Conservation (phyloP, 2,888 invertebrate species). For the Eupithecia vulgata region DNA sequence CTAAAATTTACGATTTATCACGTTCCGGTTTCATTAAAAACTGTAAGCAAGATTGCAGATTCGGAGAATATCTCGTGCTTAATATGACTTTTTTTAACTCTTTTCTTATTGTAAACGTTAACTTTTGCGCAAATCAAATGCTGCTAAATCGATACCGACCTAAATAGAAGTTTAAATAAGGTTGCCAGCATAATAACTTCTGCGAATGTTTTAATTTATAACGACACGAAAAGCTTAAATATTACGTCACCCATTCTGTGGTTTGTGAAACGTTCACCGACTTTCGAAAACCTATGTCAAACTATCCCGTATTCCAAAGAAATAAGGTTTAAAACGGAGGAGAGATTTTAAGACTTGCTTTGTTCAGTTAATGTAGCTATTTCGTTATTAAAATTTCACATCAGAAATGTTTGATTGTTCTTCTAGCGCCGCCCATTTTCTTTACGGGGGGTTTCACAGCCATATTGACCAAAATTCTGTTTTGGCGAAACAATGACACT, state of each 20-base stretch:
- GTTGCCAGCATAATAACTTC: conserved; percentile 1
- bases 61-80: neutral
- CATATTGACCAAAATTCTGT: neutral
- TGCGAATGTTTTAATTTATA: conserved; percentile 44
- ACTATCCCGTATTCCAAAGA: conserved; percentile 17
- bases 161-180: neutral
- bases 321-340: conserved; percentile 14
- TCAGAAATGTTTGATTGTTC: conserved; percentile 30
- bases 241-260: conserved; percentile 46
- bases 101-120: neutral
- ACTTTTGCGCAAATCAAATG: neutral
- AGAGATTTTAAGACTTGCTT: conserved; percentile 29
- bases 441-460: neutral
- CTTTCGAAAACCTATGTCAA: conserved; percentile 23
- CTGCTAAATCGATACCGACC: neutral
- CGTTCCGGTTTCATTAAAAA: neutral
- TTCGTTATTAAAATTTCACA: conserved; percentile 42
- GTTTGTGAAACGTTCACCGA: conserved; percentile 37
- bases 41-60: neutral
- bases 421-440: conserved; percentile 21
- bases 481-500: neutral
- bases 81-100: neutral
- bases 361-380: conserved; percentile 43
- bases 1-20: neutral
- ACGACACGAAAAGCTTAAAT: conserved; percentile 46